Conservation (phyloP, 1,140 invertebrate species). For the Drosophila pachea region DNA sequence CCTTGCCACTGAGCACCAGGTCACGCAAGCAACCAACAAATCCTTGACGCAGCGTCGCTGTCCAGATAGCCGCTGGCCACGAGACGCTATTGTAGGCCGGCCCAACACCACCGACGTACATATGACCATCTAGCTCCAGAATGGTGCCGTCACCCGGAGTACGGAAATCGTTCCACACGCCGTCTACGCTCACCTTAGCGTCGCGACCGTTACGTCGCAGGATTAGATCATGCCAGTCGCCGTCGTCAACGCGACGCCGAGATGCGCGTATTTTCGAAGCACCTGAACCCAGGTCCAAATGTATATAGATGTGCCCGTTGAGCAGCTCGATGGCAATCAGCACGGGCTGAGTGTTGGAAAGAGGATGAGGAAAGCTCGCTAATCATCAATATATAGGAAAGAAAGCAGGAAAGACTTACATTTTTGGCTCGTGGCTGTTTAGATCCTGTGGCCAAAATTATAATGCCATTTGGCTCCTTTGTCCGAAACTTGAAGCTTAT, state of each 20-base stretch:
- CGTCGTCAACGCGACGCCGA: conserved; percentile 90
- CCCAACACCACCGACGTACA: conserved; percentile 94
- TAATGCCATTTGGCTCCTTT: conserved; percentile 94
- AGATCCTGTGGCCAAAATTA: conserved; percentile 94
- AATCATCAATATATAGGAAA: too few species aligned
- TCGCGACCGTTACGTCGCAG: conserved; percentile 88
- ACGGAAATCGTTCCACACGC: conserved; percentile 91
- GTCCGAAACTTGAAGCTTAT: conserved; percentile 96
- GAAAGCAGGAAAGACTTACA: conserved; percentile 37
- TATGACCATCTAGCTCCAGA: conserved; percentile 91
- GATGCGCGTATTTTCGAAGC: conserved; percentile 91
- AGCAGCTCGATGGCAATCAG: conserved; percentile 96
- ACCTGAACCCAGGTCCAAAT: conserved; percentile 95
- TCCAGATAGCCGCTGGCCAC: conserved; percentile 93
- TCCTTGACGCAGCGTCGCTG: conserved; percentile 91
- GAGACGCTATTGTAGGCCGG: conserved; percentile 85
- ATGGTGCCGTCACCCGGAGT: conserved; percentile 90
- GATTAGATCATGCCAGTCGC: conserved; percentile 93
- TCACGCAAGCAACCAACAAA: conserved; percentile 98
- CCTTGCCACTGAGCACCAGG: conserved; percentile 93
- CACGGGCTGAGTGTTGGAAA: conserved; percentile 83
- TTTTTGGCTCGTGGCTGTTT: conserved; percentile 84
- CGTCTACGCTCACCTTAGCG: conserved; percentile 94
- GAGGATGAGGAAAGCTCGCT: neutral
- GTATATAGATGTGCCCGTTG: conserved; percentile 94